Evolutionary conservation across 2,888 invertebrate species (phyloP).

Genomic region (Watsonalla cultraria): DNA sequence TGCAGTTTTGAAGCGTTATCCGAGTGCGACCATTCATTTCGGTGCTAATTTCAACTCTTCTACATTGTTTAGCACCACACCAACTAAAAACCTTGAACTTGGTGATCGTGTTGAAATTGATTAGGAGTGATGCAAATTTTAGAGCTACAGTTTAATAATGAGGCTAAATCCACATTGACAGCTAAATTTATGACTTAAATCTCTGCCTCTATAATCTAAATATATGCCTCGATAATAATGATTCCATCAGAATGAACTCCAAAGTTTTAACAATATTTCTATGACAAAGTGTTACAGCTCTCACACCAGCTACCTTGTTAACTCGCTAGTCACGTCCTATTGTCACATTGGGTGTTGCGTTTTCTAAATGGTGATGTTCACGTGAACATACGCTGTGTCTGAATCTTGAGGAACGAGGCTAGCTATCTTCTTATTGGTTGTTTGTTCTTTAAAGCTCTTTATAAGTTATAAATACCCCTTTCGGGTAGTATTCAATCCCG

Average conservation of each 20-base stretch:
- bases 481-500: too few relatives aligned
- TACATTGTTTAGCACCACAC: constrained; percentile 16
- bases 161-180: background rate
- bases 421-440: too few relatives aligned
- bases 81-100: constrained; percentile 51
- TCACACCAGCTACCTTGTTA: constrained; percentile 17
- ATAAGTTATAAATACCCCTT: too few relatives aligned
- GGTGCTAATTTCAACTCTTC: constrained; percentile 40
- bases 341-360: constrained; percentile 25
- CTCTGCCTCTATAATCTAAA: too few relatives aligned
- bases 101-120: constrained; percentile 22
- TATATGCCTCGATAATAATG: background rate
- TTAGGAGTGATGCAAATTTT: background rate
- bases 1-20: constrained; percentile 69
- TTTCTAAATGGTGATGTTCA: constrained; percentile 25
- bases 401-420: too few relatives aligned
- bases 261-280: constrained; percentile 5
- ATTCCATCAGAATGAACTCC: background rate
- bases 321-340: constrained; percentile 31
- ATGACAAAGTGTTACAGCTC: constrained; percentile 20
- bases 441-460: too few relatives aligned
- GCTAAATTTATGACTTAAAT: too few relatives aligned
- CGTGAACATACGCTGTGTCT: constrained; percentile 1
- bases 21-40: constrained; percentile 34
- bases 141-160: background rate